Conservation (phyloP, 2,888 invertebrate genomes). For the Aquatica leii region DNA sequence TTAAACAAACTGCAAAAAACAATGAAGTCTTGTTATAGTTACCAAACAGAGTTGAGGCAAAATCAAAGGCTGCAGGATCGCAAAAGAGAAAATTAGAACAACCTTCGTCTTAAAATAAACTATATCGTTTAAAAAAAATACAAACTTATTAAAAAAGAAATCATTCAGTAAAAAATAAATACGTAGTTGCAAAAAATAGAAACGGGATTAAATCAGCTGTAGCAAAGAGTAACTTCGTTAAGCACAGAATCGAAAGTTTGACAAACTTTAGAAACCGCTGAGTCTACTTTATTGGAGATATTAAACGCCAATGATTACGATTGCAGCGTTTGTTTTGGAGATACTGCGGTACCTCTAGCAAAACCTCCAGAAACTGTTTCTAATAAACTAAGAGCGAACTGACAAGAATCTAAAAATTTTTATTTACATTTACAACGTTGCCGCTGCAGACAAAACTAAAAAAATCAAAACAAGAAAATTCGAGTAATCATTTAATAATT, state of each 20-base stretch:
- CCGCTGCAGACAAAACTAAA: too few relatives aligned
- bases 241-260: conserved; percentile 92
- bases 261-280: conserved; percentile 95
- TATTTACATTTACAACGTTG: too few relatives aligned
- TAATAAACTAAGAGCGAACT: conserved; percentile 75
- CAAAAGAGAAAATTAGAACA: conserved; percentile 74
- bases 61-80: conserved; percentile 82
- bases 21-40: conserved; percentile 93
- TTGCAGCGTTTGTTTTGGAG: conserved; percentile 71
- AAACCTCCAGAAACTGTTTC: conserved; percentile 73
- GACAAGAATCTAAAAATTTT: conserved; percentile 94
- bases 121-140: conserved; percentile 82
- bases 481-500: too few relatives aligned
- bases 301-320: conserved; percentile 80
- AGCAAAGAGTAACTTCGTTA: conserved; percentile 80
- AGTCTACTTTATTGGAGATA: conserved; percentile 86
- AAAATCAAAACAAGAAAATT: too few relatives aligned
- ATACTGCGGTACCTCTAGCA: conserved; percentile 61
- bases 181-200: conserved; percentile 88
- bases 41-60: conserved; percentile 88
- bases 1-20: conserved; percentile 90
- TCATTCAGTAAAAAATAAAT: conserved; percentile 89
- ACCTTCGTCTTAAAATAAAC: conserved; percentile 70
- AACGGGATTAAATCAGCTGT: conserved; percentile 79
- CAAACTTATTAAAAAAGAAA: conserved; percentile 89